Conservation (phyloP, 2,888 invertebrate species). For the Mesochorus sp. region DNA sequence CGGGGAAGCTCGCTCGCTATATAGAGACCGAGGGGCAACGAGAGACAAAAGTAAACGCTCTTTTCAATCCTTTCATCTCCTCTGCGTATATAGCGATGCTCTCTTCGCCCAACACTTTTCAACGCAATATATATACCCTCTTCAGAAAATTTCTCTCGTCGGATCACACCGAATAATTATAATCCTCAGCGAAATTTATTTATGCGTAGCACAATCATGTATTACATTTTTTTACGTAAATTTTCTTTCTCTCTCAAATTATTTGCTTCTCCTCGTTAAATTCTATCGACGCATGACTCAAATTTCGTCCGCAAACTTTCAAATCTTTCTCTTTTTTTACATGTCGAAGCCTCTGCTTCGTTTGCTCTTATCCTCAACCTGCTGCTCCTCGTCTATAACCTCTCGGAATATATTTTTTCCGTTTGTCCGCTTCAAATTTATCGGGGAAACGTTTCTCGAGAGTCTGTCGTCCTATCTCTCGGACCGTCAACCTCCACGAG, state of each 20-base stretch:
- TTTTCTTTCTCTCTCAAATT: background rate
- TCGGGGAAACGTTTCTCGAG: conserved; percentile 47
- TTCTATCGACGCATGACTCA: conserved; percentile 5
- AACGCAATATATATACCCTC: background rate
- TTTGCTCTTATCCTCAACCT: conserved; percentile 12
- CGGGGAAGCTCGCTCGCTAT: conserved; percentile 34
- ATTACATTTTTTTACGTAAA: background rate
- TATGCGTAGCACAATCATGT: too few species aligned
- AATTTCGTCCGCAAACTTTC: conserved; percentile 36
- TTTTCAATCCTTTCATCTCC: conserved; percentile 42
- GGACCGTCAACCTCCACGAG: conserved; percentile 2
- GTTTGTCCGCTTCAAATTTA: conserved; percentile 54
- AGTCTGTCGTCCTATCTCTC: background rate
- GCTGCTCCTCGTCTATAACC: conserved; percentile 9
- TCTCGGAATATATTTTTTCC: conserved; percentile 47
- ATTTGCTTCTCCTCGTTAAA: background rate
- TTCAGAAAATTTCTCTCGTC: too few species aligned
- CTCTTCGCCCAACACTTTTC: background rate
- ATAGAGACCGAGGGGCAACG: background rate
- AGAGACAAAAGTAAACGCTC: background rate
- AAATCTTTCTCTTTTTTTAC: conserved; percentile 29
- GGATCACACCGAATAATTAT: too few species aligned
- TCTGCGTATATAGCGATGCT: conserved; percentile 26
- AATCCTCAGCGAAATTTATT: too few species aligned
- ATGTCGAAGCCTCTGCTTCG: conserved; percentile 19